These are phyloP conservation scores for Agriopis marginaria DNA, from an alignment of 2,888 invertebrate species.

Conservation along the genomic window DNA sequence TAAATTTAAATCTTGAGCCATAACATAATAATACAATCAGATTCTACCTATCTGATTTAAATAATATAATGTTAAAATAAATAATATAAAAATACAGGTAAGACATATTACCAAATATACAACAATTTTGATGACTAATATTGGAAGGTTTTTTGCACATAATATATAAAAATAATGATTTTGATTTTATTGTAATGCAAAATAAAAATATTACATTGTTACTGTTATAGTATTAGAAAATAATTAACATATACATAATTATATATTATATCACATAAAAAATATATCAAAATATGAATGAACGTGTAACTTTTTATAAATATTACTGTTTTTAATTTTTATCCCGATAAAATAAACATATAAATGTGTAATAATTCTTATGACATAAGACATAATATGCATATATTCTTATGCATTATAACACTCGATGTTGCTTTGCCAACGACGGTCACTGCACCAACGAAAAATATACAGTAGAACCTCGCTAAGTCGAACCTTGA, in stretches of 20 bases:
- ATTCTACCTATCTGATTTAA: no score
- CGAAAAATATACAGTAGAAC: slow-evolving; percentile 56
- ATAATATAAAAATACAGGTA: neutral
- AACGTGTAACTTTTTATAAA: no score
- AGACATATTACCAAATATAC: neutral
- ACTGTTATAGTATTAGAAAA: no score
- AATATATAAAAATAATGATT: neutral
- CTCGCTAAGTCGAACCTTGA: no score
- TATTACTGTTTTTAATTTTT: neutral
- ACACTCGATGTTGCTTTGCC: slow-evolving; percentile 72
- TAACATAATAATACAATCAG: slow-evolving; percentile 6
- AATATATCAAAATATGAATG: no score
- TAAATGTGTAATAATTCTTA: neutral
- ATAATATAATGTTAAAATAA: neutral
- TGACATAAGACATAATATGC: no score
- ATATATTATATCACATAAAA: no score
- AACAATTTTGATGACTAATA: slow-evolving; percentile 4
- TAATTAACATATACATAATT: no score
- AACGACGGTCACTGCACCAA: slow-evolving; percentile 78
- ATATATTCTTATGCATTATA: no score
- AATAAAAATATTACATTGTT: no score
- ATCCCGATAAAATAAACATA: neutral
- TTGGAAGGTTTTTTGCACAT: slow-evolving; percentile 21
- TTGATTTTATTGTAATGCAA: no score
- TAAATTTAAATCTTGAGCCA: neutral